Base-by-base conservation (phyloP, 2,113 vertebrate species). In the Tetraodon nigroviridis region DNA sequence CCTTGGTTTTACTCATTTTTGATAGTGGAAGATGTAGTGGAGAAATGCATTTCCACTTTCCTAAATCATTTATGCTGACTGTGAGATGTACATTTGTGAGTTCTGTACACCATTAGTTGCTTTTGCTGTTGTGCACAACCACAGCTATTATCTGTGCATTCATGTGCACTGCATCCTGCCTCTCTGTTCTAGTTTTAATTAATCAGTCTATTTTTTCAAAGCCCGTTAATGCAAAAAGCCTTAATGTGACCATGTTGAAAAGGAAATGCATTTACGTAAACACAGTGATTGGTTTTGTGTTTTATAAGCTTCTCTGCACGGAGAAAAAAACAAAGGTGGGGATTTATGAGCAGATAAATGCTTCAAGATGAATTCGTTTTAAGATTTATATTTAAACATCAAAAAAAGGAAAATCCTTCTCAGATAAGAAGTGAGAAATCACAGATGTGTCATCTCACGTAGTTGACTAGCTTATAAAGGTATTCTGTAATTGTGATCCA, bases 391-490 rank as follows among this genome's bases (percentile, higher is more conserved):
- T 37, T 37, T 16, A 13, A 46, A 46, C 24, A n/a, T 46, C 1
- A 37, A 37, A 37, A 11, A 2, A 37, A 3, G 12, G 10, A 37
- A 37, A 37, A 37, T 37, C 32, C 32, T 37, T 10, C 32, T 37
- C 32, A 37, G 32, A 64, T 27, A 15, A 48, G 1, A 4, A 21
- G 45, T 16, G 15, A 24, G n/a, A n/a, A 46, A 27, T 20, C 27
- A 49, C 14, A 66, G 32, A 51, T 18, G 15, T 41, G 18, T 47
- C 1, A 10, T 5, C 17, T 5, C 20, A 37, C 18, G 47, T 67
- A 74, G 27, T 55, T 4, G 27, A 64, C 50, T 11, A 48, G 21
- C 29, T 55, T 63, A 85, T 84, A 64, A 72, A 69, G 70, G 58
- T 71, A 61, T 51, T 62, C 61, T 63, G 48, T 18, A 15, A 45